Conservation (phyloP, 2,797 vertebrate genomes). For the Arctocebus calabarensis region DNA sequence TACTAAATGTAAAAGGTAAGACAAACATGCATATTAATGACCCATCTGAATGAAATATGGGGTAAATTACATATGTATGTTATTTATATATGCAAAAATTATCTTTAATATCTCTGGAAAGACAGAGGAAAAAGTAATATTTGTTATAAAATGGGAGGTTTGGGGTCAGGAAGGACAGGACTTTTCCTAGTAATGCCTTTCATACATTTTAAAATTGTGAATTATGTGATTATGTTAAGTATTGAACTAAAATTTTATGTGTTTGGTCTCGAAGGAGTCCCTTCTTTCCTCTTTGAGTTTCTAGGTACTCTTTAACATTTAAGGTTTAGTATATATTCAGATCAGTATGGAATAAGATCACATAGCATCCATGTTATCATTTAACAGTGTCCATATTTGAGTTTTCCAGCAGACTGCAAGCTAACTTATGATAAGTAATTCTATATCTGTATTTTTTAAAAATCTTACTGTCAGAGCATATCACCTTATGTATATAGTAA, state of each 20-base stretch:
- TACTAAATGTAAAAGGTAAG: slow-evolving; percentile 16
- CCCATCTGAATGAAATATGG: slow-evolving; percentile 30
- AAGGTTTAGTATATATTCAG: slow-evolving; percentile 3
- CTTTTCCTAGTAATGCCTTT: not conserved
- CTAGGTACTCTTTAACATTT: not conserved
- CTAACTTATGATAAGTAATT: slow-evolving; percentile 41
- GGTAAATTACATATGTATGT: not conserved
- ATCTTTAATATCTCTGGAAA: slow-evolving; percentile 16
- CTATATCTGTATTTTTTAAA: slow-evolving; percentile 21
- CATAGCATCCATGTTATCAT: slow-evolving; percentile 14
- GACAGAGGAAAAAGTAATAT: slow-evolving; percentile 39
- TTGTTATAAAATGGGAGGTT: slow-evolving; percentile 25
- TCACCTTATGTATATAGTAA: slow-evolving; percentile 45
- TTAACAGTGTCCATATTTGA: slow-evolving; percentile 42
- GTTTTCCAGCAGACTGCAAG: slow-evolving; percentile 49
- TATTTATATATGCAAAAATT: not conserved
- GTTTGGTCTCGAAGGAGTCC: not conserved
- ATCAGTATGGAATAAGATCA: slow-evolving; percentile 39
- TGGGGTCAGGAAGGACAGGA: not conserved
- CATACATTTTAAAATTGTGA: slow-evolving; percentile 40
- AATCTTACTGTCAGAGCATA: not conserved
- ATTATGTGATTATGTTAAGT: not conserved
- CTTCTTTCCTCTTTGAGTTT: slow-evolving; percentile 53
- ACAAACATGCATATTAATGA: not conserved
- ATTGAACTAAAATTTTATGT: slow-evolving; percentile 52